These are phyloP conservation scores for Pica pica DNA, from an alignment of 2,113 vertebrate genomes.

Conservation along the genomic window DNA sequence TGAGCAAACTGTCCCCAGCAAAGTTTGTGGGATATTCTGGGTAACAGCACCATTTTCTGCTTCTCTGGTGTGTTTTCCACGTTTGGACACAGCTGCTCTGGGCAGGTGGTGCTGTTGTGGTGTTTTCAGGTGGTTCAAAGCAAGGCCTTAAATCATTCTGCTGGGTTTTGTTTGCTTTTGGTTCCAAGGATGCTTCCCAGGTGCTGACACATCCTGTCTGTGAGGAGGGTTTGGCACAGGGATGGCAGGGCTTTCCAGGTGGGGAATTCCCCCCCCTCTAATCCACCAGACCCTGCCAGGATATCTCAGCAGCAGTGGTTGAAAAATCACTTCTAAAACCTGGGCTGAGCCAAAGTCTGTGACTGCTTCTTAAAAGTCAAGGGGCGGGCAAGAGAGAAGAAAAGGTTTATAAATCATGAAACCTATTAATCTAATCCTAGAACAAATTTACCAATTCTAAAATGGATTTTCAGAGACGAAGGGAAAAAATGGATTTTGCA, in stretches of 20 bases:
- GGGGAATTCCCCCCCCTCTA: not conserved
- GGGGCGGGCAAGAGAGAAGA: not conserved
- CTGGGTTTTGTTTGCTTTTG: not conserved
- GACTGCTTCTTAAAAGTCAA: not conserved
- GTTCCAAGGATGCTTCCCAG: not conserved
- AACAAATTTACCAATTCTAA: constrained; percentile 56
- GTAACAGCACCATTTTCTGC: not conserved
- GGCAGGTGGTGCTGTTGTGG: not conserved
- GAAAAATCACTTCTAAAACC: not conserved
- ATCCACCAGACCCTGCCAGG: not conserved
- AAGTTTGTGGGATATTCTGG: not conserved
- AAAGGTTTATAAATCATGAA: constrained; percentile 40
- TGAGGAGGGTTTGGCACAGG: not conserved
- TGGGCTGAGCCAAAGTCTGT: not conserved
- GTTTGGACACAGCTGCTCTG: not conserved
- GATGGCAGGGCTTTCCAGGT: not conserved
- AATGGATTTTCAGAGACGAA: constrained; percentile 26
- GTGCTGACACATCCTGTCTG: not conserved
- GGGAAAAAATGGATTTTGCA: constrained; percentile 4
- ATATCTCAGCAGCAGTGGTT: not conserved
- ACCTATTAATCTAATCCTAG: constrained; percentile 59
- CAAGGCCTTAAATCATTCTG: not conserved
- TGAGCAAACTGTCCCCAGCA: not conserved
- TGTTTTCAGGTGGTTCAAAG: not conserved
- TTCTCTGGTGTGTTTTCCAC: not conserved